Evolutionary conservation across 2,888 invertebrate genomes (phyloP), one percentile per base, ranked within the genome.

Genomic region (Xestobium rufovillosum): DNA sequence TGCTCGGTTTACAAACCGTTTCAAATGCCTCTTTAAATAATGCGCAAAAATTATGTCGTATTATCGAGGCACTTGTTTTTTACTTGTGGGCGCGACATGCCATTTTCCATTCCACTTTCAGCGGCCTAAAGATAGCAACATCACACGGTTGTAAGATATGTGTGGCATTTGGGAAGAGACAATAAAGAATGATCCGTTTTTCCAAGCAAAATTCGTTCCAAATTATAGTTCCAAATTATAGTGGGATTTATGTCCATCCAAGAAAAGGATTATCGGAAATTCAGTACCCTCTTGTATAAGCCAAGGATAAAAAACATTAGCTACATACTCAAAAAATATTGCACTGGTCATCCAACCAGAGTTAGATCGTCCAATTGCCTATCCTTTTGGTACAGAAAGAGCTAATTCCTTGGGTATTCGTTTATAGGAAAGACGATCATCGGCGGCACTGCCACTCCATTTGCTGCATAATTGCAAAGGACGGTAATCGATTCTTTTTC

Each of bases 141-240:
- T 55, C 52, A 11, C 52, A 45, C 3, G 52, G 55, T 37, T 56
- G 55, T 3, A 52, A 26, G 14, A 51, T 34, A 33, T 50, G 48
- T 17, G 51, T 51, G 17, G 50, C 45, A 35, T 54, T 54, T 11
- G 52, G 51, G 31, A 45, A 49, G n/a, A 56, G 44, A 28, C n/a
- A n/a, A n/a, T n/a, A n/a, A n/a, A n/a, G n/a, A n/a, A n/a, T n/a
- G n/a, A n/a, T n/a, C n/a, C n/a, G n/a, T n/a, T n/a, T n/a, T n/a
- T n/a, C n/a, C n/a, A n/a, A n/a, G n/a, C n/a, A n/a, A n/a, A n/a
- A n/a, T n/a, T n/a, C n/a, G n/a, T n/a, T n/a, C n/a, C n/a, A n/a
- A n/a, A n/a, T n/a, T n/a, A n/a, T n/a, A n/a, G n/a, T n/a, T n/a
- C n/a, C n/a, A n/a, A n/a, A n/a, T n/a, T n/a, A n/a, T n/a, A n/a